Conservation (phyloP, 2,113 vertebrate genomes). For the Ariopsis seemanni region DNA sequence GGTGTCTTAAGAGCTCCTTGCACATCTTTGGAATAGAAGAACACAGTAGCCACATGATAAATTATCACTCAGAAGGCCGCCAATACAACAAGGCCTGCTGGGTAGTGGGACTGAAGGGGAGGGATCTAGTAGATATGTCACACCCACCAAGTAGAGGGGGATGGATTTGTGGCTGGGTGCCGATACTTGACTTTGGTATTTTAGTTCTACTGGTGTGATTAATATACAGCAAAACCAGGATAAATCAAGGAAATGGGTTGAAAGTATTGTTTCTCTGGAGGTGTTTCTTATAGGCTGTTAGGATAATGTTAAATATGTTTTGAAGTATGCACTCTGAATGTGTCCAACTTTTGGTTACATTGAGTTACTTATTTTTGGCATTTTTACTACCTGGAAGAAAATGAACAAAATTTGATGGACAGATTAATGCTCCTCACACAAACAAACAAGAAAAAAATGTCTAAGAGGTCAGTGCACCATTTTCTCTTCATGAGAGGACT, state of each 20-base stretch:
- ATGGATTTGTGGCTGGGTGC: constrained; percentile 63
- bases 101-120: constrained; percentile 58
- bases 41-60: constrained; percentile 72
- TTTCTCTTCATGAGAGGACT: constrained; percentile 35
- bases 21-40: constrained; percentile 70
- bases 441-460: constrained; percentile 38
- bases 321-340: background rate
- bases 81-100: constrained; percentile 66
- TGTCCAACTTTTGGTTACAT: background rate
- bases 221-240: constrained; percentile 46
- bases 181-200: constrained; percentile 61
- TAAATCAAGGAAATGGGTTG: background rate
- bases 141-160: constrained; percentile 54
- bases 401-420: constrained; percentile 13
- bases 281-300: background rate
- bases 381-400: background rate
- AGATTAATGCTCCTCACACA: constrained; percentile 27
- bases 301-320: background rate
- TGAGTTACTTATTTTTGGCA: background rate
- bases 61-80: constrained; percentile 67
- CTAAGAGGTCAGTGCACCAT: constrained; percentile 37
- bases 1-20: constrained; percentile 72
- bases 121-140: constrained; percentile 61
- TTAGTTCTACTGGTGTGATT: constrained; percentile 55
- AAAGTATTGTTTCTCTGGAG: background rate